phyloP scores from a whole-genome alignment of 2,113 vertebrate genomes.

The Burhinus bistriatus region DNA sequence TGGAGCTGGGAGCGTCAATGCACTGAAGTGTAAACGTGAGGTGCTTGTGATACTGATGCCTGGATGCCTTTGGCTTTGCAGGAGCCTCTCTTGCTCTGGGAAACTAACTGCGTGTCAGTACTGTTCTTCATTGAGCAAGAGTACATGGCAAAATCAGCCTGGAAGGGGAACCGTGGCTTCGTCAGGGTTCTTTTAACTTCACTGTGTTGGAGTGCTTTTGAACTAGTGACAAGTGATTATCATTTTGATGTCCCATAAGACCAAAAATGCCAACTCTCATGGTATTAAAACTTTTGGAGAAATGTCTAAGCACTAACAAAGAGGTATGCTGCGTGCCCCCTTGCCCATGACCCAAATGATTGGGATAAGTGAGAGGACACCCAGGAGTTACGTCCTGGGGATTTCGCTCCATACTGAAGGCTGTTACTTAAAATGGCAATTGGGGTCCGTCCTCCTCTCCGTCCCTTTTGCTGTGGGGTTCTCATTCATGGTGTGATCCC shows the following conservation, averaged over 20 bases:
- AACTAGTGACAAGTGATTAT: background rate
- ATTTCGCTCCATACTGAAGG: background rate
- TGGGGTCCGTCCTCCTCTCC: background rate
- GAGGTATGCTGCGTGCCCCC: background rate
- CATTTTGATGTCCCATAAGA: background rate
- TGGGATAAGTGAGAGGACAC: accelerated
- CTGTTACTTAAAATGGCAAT: background rate
- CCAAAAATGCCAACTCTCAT: background rate
- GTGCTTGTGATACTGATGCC: background rate
- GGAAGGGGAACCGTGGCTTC: background rate
- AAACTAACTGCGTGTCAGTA: background rate
- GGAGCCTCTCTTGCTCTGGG: background rate
- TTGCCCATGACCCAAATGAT: background rate
- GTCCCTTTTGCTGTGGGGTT: background rate
- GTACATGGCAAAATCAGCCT: background rate
- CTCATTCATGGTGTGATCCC: background rate
- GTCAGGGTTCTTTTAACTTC: background rate
- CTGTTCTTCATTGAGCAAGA: background rate
- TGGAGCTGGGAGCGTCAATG: background rate
- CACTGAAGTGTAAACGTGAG: background rate
- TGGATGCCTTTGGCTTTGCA: background rate
- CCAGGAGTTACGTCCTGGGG: background rate
- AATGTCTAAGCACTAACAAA: background rate
- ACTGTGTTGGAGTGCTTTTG: background rate
- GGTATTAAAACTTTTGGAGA: background rate